Conservation (phyloP, 2,797 vertebrate genomes). For the Phrynocephalus vlangalii region DNA sequence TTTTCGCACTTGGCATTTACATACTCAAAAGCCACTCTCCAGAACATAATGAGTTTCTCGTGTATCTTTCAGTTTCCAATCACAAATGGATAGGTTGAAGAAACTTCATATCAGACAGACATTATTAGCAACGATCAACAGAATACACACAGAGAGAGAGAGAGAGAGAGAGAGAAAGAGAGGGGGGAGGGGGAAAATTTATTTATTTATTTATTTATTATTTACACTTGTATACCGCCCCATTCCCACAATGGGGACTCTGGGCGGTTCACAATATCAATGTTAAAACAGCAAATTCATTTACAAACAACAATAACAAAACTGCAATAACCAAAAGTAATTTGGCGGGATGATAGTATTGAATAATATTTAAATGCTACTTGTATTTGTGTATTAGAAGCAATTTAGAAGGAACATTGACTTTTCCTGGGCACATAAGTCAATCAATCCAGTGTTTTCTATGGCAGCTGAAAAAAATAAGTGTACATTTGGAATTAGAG, state of each 20-base stretch:
- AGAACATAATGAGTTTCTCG: slow-evolving; percentile 36
- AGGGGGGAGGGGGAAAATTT: too few relatives aligned
- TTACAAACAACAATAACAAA: too few relatives aligned
- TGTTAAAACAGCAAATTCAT: too few relatives aligned
- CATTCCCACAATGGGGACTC: too few relatives aligned
- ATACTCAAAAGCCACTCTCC: slow-evolving; percentile 20
- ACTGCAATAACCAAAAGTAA: too few relatives aligned
- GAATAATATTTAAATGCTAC: too few relatives aligned
- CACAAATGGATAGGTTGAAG: slow-evolving; percentile 11
- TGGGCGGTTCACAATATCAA: too few relatives aligned
- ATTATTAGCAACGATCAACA: background rate
- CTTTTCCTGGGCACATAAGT: background rate
- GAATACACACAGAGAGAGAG: too few relatives aligned
- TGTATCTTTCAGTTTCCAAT: slow-evolving; percentile 6
- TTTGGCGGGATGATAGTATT: too few relatives aligned
- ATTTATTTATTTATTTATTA: too few relatives aligned
- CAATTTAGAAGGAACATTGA: background rate
- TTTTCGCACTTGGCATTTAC: slow-evolving; percentile 5
- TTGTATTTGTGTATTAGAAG: background rate
- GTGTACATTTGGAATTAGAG: background rate
- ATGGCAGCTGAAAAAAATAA: background rate
- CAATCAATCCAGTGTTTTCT: background rate
- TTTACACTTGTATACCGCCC: too few relatives aligned
- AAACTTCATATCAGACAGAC: background rate
- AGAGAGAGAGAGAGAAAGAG: too few relatives aligned